Percentiles rank a stretch among this genome's conserved stretches.
phyloP scores from a whole-genome alignment of 2,888 invertebrate species.

The Tetanocera ferruginea region DNA sequence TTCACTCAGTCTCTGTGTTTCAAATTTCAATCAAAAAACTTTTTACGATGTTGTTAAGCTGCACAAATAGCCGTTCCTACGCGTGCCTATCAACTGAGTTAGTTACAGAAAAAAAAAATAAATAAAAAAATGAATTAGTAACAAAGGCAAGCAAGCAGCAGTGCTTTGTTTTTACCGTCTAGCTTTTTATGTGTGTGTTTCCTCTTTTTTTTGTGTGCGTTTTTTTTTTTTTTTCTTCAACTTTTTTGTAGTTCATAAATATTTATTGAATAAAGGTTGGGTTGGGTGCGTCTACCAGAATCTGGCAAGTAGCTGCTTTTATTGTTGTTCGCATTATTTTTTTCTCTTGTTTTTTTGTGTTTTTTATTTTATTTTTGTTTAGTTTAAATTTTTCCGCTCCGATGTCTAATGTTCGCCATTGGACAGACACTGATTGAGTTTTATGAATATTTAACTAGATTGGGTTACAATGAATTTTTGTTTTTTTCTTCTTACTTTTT shows the following conservation, averaged over 20 bases:
- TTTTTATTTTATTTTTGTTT: not conserved
- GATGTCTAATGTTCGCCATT: not conserved
- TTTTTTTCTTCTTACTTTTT: not conserved
- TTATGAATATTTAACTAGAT: constrained; percentile 17
- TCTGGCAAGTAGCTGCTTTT: not conserved
- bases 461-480: not conserved
- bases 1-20: not conserved
- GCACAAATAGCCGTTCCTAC: no score
- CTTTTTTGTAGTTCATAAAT: not conserved
- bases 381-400: not conserved
- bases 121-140: not conserved
- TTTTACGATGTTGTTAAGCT: not conserved
- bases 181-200: not conserved
- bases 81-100: not conserved
- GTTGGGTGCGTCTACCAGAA: not conserved
- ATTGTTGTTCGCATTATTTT: not conserved
- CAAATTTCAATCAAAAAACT: constrained; percentile 15
- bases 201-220: not conserved
- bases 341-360: not conserved
- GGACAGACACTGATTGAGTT: constrained; percentile 14
- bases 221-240: not conserved
- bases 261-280: not conserved
- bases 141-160: not conserved
- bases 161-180: not conserved
- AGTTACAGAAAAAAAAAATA: not conserved